Percentiles rank a stretch among this genome's conserved stretches.
These are phyloP conservation scores for Papilio polyxenes DNA, from an alignment of 1,140 invertebrate genomes.

Conservation along the genomic window DNA sequence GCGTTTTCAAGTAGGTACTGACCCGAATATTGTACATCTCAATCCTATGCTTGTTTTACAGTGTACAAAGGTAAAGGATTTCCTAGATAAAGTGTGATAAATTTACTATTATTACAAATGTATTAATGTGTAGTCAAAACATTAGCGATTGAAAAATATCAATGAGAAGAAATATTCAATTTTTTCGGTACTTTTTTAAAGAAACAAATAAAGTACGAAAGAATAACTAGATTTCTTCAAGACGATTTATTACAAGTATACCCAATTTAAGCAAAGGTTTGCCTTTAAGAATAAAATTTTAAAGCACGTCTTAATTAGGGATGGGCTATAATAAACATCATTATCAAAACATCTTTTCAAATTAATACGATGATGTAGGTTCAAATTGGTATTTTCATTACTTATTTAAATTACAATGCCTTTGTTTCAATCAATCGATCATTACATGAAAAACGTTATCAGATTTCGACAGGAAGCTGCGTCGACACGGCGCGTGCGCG, in stretches of 20 bases:
- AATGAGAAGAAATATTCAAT: too few species aligned
- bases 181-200: too few species aligned
- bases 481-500: conserved; percentile 61
- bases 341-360: background rate
- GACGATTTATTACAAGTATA: too few species aligned
- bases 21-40: conserved; percentile 15
- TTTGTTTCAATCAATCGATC: conserved; percentile 53
- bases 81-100: background rate
- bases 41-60: conserved; percentile 3
- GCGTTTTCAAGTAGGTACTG: conserved; percentile 19
- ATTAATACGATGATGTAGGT: background rate
- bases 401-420: conserved; percentile 38
- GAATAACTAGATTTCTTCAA: too few species aligned
- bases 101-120: background rate
- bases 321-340: background rate
- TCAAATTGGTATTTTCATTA: background rate
- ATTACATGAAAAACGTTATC: conserved; percentile 55
- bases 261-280: too few species aligned
- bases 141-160: background rate
- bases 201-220: too few species aligned
- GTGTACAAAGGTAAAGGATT: background rate
- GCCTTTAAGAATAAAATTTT: too few species aligned
- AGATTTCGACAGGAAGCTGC: conserved; percentile 67
- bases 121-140: background rate
- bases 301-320: too few species aligned